A percentile compares a stretch with the other conserved stretches of the same genome.
These are phyloP conservation scores for Lutjanus erythropterus DNA, from an alignment of 2,113 vertebrate species.

Conservation along the genomic window DNA sequence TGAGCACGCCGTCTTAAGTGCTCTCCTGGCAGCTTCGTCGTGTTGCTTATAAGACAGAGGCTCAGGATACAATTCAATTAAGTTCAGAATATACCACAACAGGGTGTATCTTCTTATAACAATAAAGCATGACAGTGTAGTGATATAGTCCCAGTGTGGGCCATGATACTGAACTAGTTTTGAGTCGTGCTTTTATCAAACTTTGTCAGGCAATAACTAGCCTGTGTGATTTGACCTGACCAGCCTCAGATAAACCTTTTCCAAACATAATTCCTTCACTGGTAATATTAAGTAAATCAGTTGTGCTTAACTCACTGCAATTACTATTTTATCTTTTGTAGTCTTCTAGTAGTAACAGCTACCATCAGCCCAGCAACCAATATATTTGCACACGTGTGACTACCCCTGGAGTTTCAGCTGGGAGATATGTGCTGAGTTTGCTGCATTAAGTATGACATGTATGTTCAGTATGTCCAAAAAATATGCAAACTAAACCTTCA, in stretches of 20 bases:
- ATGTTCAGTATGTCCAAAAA: too few relatives aligned
- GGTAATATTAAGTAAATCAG: not conserved
- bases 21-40: slow-evolving; percentile 83
- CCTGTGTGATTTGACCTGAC: not conserved
- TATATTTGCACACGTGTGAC: too few relatives aligned
- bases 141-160: slow-evolving; percentile 37
- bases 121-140: slow-evolving; percentile 54
- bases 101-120: slow-evolving; percentile 64
- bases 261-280: not conserved
- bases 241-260: not conserved
- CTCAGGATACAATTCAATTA: slow-evolving; percentile 83
- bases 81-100: slow-evolving; percentile 61
- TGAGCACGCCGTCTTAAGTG: slow-evolving; percentile 78
- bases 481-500: too few relatives aligned
- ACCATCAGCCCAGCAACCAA: too few relatives aligned
- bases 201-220: not conserved
- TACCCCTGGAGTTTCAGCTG: too few relatives aligned
- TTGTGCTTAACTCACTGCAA: not conserved
- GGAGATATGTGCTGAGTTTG: too few relatives aligned
- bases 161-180: not conserved
- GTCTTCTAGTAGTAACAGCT: too few relatives aligned
- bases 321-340: too few relatives aligned
- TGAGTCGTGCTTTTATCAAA: slow-evolving; percentile 1
- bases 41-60: slow-evolving; percentile 77
- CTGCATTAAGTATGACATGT: too few relatives aligned